phyloP scores from a whole-genome alignment of 1,140 invertebrate genomes.

The Tetramorium alpestre region DNA sequence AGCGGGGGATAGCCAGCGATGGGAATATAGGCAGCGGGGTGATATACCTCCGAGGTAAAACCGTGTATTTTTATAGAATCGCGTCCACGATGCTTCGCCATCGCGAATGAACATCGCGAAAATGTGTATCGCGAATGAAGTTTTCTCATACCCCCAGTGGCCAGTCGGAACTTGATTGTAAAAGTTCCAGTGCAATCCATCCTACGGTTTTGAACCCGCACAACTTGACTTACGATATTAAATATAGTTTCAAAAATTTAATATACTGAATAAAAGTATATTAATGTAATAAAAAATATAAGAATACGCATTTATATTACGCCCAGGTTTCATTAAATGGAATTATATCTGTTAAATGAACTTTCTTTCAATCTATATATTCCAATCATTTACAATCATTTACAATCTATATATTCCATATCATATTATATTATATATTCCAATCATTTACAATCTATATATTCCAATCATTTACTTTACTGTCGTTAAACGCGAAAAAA shows the following conservation, averaged over 20 bases:
- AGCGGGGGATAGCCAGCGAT: slow-evolving; percentile 73
- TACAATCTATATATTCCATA: neutral
- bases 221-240: neutral
- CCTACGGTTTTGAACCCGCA: neutral
- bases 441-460: neutral
- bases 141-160: slow-evolving; percentile 38
- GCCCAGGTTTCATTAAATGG: neutral
- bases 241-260: neutral
- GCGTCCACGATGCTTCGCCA: slow-evolving; percentile 59
- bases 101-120: slow-evolving; percentile 66
- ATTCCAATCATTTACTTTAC: neutral
- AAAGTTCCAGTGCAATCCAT: slow-evolving; percentile 23
- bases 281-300: neutral
- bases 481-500: neutral
- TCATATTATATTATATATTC: neutral
- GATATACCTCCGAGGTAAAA: slow-evolving; percentile 80
- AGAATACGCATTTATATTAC: neutral
- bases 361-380: neutral
- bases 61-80: slow-evolving; percentile 80
- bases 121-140: slow-evolving; percentile 49
- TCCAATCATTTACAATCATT: neutral
- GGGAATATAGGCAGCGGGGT: slow-evolving; percentile 39
- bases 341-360: neutral
- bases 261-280: neutral
- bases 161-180: slow-evolving; percentile 6